phyloP scores from a whole-genome alignment of 30 jellyfish, hydroid and myxozoan species.

The Turritopsis dohrnii region DNA sequence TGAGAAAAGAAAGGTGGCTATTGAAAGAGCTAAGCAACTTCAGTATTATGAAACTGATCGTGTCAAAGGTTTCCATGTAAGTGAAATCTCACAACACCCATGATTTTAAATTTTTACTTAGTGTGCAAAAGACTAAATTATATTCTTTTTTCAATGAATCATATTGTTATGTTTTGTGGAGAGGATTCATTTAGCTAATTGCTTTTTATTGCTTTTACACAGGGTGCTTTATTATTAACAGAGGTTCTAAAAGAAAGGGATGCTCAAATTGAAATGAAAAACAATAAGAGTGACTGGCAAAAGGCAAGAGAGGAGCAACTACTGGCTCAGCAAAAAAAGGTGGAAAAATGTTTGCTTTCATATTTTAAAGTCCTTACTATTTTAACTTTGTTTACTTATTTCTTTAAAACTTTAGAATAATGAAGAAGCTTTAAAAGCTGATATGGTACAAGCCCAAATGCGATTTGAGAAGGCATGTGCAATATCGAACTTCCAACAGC shows the following conservation, averaged over 20 bases:
- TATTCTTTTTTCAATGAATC: not conserved
- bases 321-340: slow-evolving; percentile 59
- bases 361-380: not conserved
- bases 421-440: slow-evolving; percentile 62
- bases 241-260: slow-evolving; percentile 95
- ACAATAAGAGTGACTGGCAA: slow-evolving; percentile 54
- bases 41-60: slow-evolving; percentile 95
- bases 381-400: not conserved
- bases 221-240: slow-evolving; percentile 88
- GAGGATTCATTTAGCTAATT: too few species aligned
- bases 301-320: slow-evolving; percentile 57
- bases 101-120: not conserved
- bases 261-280: slow-evolving; percentile 86
- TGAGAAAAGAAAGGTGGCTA: slow-evolving; percentile 78
- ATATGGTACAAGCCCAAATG: slow-evolving; percentile 50
- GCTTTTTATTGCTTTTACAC: not conserved
- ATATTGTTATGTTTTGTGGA: too few species aligned
- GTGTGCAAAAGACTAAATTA: not conserved
- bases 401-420: slow-evolving; percentile 35
- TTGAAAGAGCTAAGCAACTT: slow-evolving; percentile 79
- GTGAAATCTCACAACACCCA: slow-evolving; percentile 1
- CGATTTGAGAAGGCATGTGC: slow-evolving; percentile 37
- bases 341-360: slow-evolving; percentile 7
- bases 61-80: slow-evolving; percentile 90
- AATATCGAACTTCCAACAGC: slow-evolving; percentile 51